Evolutionary conservation across 2,888 invertebrate genomes (phyloP), one percentile per base, ranked within the genome.

Genomic region (Strigamia crassipes): DNA sequence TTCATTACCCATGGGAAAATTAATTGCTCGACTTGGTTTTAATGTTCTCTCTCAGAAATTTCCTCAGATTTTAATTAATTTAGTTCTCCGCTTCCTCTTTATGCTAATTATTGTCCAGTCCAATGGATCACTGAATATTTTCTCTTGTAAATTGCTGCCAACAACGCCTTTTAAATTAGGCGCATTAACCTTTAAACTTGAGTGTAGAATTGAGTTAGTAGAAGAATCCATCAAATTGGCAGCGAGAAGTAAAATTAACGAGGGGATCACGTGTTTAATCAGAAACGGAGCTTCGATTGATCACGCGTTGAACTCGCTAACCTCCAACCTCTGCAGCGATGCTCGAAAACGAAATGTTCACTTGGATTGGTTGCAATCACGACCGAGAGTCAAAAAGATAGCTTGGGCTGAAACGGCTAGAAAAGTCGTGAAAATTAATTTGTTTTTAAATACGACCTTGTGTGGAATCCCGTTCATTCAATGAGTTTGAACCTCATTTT

Each of bases 1-100:
- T 61, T 61, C 61, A 61, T 61, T 61, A 61, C 61, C 61, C 61
- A 21, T 61, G 61, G 61, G 61, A 61, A 61, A 61, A 61, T 61
- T 61, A 61, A 61, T 61, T 61, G 61, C 61, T 61, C 61, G 61
- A 61, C 61, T 61, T 61, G 61, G 21, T 61, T 61, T 61, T 61
- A 61, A 61, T 61, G 61, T 61, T 61, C 61, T 23, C 61, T 61
- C 61, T 61, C 18, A 18, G 23, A 61, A 61, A 61, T 61, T 61
- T 61, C 21, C 61, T 61, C 18, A 61, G 21, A 61, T 61, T 61
- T 61, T 61, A 61, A 61, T 61, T 61, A 61, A 61, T 61, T 61
- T 61, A 61, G 18, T 18, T 23, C 23, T 23, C 18, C 61, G 13
- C 61, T 61, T 61, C 61, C 61, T 61, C 61, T 61, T 61, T 61